phyloP scores from a whole-genome alignment of 2,888 invertebrate genomes.

The Pachydiplax longipennis region DNA sequence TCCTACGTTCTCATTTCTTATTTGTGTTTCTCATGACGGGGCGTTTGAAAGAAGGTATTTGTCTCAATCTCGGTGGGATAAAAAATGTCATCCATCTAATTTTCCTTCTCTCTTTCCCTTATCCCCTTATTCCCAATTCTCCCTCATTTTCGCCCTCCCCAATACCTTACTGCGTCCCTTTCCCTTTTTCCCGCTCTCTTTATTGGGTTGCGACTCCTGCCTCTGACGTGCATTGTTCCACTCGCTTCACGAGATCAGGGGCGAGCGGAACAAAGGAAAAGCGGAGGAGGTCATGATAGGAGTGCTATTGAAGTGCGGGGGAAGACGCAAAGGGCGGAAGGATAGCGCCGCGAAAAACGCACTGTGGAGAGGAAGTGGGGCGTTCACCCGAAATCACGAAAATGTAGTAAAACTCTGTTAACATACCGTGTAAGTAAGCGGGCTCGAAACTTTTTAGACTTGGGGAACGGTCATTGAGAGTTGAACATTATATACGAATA shows the following conservation, averaged over 20 bases:
- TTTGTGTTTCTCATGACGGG: not conserved
- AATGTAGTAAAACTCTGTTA: too few species aligned
- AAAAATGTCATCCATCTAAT: not conserved
- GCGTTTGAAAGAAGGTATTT: too few species aligned
- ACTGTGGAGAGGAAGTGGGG: too few species aligned
- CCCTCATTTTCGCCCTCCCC: not conserved
- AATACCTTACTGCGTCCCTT: slow-evolving; percentile 8
- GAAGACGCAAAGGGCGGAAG: too few species aligned
- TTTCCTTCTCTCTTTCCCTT: not conserved
- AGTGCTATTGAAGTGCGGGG: not conserved
- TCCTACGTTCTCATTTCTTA: not conserved
- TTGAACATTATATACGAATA: too few species aligned
- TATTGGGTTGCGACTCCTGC: slow-evolving; percentile 27
- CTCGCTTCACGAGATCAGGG: slow-evolving; percentile 8
- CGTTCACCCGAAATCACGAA: too few species aligned
- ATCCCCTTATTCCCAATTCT: not conserved
- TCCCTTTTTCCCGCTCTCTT: not conserved
- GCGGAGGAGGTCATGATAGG: not conserved
- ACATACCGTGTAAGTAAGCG: too few species aligned
- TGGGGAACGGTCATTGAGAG: too few species aligned
- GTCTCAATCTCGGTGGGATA: too few species aligned
- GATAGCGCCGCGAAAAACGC: not conserved
- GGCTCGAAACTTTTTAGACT: too few species aligned
- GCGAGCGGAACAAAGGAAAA: not conserved
- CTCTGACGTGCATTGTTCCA: slow-evolving; percentile 34